phyloP scores from a whole-genome alignment of 2,797 vertebrate genomes.

The Luscinia megarhynchos region DNA sequence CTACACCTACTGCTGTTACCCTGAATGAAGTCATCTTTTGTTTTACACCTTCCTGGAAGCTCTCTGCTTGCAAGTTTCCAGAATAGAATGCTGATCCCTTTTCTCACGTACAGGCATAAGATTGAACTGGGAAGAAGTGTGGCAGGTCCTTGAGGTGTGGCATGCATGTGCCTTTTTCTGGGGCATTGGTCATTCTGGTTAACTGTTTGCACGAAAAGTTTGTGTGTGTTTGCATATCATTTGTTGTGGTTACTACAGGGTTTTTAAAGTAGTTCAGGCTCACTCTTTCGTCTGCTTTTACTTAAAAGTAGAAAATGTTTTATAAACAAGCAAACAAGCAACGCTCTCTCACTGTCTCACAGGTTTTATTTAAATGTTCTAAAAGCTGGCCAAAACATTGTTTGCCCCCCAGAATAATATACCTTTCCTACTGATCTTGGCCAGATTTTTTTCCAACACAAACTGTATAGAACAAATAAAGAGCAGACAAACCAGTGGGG shows the following conservation, averaged over 20 bases:
- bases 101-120: background rate
- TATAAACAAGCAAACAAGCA: background rate
- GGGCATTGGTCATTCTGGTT: background rate
- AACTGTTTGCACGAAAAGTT: background rate
- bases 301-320: background rate
- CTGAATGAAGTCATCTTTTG: background rate
- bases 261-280: background rate
- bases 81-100: background rate
- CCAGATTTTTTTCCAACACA: accelerated
- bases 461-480: background rate
- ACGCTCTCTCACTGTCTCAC: background rate
- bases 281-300: background rate
- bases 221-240: background rate
- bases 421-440: background rate
- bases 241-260: background rate
- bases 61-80: background rate
- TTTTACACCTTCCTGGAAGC: background rate
- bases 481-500: background rate
- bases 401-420: background rate
- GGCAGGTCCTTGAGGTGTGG: background rate
- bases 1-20: background rate
- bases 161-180: background rate
- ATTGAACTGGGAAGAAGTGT: background rate
- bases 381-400: background rate
- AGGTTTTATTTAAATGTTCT: background rate